phyloP scores from a whole-genome alignment of 2,797 vertebrate genomes.

The Aeoliscus strigatus region DNA sequence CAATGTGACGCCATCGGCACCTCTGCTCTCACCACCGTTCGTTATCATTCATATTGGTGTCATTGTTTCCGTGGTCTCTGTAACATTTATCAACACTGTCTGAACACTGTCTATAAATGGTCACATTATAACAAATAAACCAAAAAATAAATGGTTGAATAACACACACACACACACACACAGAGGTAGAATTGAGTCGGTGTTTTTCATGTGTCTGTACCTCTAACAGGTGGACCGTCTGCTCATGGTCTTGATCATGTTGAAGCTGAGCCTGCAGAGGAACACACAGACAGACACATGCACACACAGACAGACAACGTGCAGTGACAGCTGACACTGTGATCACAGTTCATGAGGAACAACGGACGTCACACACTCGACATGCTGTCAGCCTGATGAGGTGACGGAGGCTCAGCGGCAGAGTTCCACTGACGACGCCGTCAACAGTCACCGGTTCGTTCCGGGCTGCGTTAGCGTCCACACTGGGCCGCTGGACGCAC shows the following conservation, averaged over 20 bases:
- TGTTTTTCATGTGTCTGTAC: slow-evolving; percentile 53
- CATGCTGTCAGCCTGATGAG: slow-evolving; percentile 45
- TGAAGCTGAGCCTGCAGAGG: slow-evolving; percentile 81
- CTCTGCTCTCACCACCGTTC: too few relatives aligned
- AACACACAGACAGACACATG: slow-evolving; percentile 41
- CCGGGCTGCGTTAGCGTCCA: slow-evolving; percentile 1
- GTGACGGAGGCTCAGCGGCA: slow-evolving; percentile 33
- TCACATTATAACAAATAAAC: too few relatives aligned
- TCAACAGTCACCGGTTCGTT: slow-evolving; percentile 25
- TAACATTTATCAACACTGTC: too few relatives aligned
- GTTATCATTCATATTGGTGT: too few relatives aligned
- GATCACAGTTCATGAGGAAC: slow-evolving; percentile 39
- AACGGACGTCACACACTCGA: slow-evolving; percentile 42
- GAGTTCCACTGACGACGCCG: slow-evolving; percentile 35
- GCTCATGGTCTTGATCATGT: slow-evolving; percentile 86
- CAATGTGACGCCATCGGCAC: too few relatives aligned
- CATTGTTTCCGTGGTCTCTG: too few relatives aligned
- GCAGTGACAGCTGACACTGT: slow-evolving; percentile 57
- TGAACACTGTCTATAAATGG: too few relatives aligned
- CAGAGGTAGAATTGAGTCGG: background rate
- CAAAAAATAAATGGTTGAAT: too few relatives aligned
- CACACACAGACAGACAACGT: too few relatives aligned
- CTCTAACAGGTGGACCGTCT: slow-evolving; percentile 85
- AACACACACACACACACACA: too few relatives aligned
- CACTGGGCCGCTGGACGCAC: background rate